These are phyloP conservation scores for Drosophila imparisetae DNA, from an alignment of 2,888 invertebrate genomes.

Conservation along the genomic window DNA sequence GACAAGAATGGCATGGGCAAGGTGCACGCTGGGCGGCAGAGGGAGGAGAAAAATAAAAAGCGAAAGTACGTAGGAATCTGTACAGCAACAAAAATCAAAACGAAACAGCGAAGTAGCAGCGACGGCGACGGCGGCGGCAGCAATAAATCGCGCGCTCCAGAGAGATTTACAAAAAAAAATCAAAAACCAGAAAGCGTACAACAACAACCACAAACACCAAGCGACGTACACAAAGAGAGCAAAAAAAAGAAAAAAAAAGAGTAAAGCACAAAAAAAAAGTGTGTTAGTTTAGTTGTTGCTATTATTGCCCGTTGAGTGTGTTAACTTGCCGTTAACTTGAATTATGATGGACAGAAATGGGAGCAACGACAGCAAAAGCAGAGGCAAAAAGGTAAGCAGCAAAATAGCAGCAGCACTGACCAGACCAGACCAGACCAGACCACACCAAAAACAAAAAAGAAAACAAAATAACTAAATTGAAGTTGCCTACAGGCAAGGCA, in stretches of 20 bases:
- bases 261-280: conserved; percentile 30
- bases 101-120: conserved; percentile 42
- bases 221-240: conserved; percentile 13
- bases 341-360: conserved; percentile 36
- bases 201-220: conserved; percentile 21
- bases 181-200: conserved; percentile 73
- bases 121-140: conserved; percentile 7
- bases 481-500: conserved; percentile 38
- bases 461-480: conserved; percentile 25
- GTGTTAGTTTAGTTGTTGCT: conserved; percentile 70
- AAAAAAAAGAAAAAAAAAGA: conserved; percentile 7
- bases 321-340: conserved; percentile 66
- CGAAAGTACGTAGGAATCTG: conserved; percentile 76
- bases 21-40: conserved; percentile 21
- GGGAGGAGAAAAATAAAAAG: conserved; percentile 57
- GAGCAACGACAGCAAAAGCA: conserved; percentile 47
- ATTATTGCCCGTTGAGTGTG: conserved; percentile 58
- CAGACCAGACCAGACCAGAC: conserved; percentile 4
- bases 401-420: conserved; percentile 19
- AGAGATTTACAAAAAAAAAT: conserved; percentile 51
- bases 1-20: conserved; percentile 57
- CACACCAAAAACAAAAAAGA: neutral
- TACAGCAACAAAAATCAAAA: conserved; percentile 41
- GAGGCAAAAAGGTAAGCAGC: conserved; percentile 37
- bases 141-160: conserved; percentile 51